Evolutionary conservation across 2,113 vertebrate species (phyloP), one percentile per base, ranked within the genome.

Genomic region (Pelvicachromis taeniatus): DNA sequence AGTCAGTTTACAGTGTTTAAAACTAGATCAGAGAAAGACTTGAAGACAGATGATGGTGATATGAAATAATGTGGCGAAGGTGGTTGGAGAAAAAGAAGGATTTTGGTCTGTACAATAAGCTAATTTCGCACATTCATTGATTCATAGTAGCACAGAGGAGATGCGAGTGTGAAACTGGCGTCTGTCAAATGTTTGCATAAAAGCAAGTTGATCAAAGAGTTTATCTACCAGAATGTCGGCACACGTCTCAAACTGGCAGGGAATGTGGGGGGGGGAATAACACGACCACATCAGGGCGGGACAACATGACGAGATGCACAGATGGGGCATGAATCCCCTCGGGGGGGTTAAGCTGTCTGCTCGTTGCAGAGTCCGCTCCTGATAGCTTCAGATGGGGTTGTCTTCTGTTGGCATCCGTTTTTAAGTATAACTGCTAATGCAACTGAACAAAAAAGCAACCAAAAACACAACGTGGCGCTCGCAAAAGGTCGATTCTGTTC

Each of bases 121-220:
- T 40, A 23, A 42, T 68, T 40, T 42, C 14, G 35, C 4, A 42
- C n/a, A 42, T 16, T 68, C n/a, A 2, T 68, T 40, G 4, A 40
- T 42, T 42, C 7, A 16, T 26, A 42, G 21, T 0, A 26, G 21
- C 12, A 0, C 38, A 0, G 13, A 45, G 63, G 63, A 5, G 13
- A 42, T 3, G 38, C 21, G 9, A 42, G 21, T 42, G 14, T 45
- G 65, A 70, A 26, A 70, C 21, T 45, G 8, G 21, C 5, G 1
- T 70, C 21, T 70, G 5, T 45, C 5, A 0, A 45, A 26, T 26
- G 10, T 70, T 45, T 70, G 5, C 42, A 70, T 23, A 42, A 26
- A 45, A 42, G 21, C 21, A 70, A 70, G 65, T 53, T 52, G 73
- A 85, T 84, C 61, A 87, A 81, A 88, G 88, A 86, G 83, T 45